Evolutionary conservation across 30 jellyfish, hydroid and myxozoan species (phyloP).

Genomic region (Turritopsis dohrnii): DNA sequence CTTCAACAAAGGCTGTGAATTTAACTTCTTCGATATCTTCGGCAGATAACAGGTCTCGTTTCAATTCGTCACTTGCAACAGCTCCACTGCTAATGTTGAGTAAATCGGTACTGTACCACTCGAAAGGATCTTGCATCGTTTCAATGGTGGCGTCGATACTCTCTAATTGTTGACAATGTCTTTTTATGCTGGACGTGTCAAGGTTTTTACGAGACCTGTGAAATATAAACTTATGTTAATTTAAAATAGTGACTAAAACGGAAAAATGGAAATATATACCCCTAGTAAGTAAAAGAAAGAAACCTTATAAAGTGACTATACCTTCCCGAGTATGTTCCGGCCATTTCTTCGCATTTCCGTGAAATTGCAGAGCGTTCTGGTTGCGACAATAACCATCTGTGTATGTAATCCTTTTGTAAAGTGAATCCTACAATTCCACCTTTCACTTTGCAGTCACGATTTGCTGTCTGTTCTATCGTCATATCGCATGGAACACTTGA

Average conservation of each 20-base stretch:
- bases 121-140: conserved; percentile 47
- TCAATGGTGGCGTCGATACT: conserved; percentile 20
- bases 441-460: too few species aligned
- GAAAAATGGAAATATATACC: not conserved
- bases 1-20: conserved; percentile 24
- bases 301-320: conserved; percentile 19
- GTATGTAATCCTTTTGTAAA: too few species aligned
- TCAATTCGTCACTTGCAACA: conserved; percentile 36
- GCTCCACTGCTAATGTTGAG: conserved; percentile 36
- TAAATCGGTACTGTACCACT: not conserved
- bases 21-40: conserved; percentile 17
- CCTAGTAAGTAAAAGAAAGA: too few species aligned
- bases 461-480: too few species aligned
- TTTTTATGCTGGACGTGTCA: conserved; percentile 25
- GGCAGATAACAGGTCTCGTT: conserved; percentile 28
- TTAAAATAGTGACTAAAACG: not conserved
- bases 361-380: too few species aligned
- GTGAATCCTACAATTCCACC: too few species aligned
- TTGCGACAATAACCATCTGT: too few species aligned
- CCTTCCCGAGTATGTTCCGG: conserved; percentile 44
- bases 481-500: too few species aligned
- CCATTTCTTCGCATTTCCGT: too few species aligned
- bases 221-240: not conserved
- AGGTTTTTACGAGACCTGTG: conserved; percentile 18
- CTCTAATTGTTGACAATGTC: conserved; percentile 18